Base-by-base conservation (phyloP, 2,113 vertebrate species). In the Xiphophorus couchianus region DNA sequence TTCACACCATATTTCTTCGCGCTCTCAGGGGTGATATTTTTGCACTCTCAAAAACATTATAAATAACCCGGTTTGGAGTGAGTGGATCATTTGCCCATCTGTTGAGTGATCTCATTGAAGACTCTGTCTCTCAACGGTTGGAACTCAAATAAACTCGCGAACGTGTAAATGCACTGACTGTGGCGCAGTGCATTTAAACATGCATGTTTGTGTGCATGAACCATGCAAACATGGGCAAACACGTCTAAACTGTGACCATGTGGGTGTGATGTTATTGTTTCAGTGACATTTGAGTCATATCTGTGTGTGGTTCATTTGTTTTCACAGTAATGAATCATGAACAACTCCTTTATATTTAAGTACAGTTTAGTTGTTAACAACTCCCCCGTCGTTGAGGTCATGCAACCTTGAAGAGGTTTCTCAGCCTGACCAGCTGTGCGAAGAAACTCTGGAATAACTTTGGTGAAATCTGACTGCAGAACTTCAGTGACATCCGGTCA, bases 61-160 rank as follows among this genome's bases (percentile, higher is more conserved):
- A 93, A 95, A 95, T 94, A 94, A 87, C 84, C 82, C 83, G 35
- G 76, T 83, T 87, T 81, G 81, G 82, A 82, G 85, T 44, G 10
- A 84, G 83, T 72, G 84, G 86, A 85, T 81, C 78, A 85, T 86
- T 87, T 6, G 80, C 84, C 94, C 93, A 94, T 95, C 93, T 94
- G 93, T 78, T 91, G 90, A 44, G 58, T 86, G 90, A 87, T 91
- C 86, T 90, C 69, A 73, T 71, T 30, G 68, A 76, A 25, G 75
- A 35, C 71, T 28, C n/a, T 7, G 66, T 63, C 71, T 71, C 72
- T 79, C 19, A 3, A 72, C 76, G 76, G 71, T 73, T 79, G 80
- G 30, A 76, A 60, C 63, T 65, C 54, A 71, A 74, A 67, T 22
- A 76, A 81, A 67, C 77, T 82, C 73, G 60, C 74, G 68, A 80